phyloP scores from a whole-genome alignment of 1,140 invertebrate genomes.

The Phocides pigmalion region DNA sequence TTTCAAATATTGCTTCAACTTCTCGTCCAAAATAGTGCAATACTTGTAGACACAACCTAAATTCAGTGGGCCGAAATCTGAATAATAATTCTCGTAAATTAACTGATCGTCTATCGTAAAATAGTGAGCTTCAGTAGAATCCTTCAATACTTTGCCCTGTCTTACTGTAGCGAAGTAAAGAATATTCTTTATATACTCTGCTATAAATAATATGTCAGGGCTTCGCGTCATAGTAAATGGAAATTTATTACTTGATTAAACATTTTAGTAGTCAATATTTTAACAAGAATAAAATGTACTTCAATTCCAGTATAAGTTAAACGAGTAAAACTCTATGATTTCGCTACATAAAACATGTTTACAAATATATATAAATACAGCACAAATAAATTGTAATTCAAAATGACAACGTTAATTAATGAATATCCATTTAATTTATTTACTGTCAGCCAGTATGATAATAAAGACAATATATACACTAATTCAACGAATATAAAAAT shows the following conservation, averaged over 20 bases:
- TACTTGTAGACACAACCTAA: slow-evolving; percentile 97
- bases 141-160: slow-evolving; percentile 85
- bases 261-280: slow-evolving; percentile 6
- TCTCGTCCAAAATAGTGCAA: slow-evolving; percentile 93
- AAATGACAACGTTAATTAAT: slow-evolving; percentile 14
- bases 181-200: slow-evolving; percentile 77
- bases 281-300: background rate
- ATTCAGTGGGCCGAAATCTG: slow-evolving; percentile 98
- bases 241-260: background rate
- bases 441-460: background rate
- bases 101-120: slow-evolving; percentile 96
- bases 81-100: slow-evolving; percentile 98
- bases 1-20: slow-evolving; percentile 67
- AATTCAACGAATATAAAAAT: too few relatives aligned
- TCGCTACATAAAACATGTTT: slow-evolving; percentile 11
- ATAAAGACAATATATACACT: too few relatives aligned
- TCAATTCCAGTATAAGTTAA: background rate
- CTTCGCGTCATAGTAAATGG: slow-evolving; percentile 54
- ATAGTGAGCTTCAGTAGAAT: slow-evolving; percentile 92
- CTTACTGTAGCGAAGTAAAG: slow-evolving; percentile 74
- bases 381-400: slow-evolving; percentile 18
- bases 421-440: background rate
- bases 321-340: slow-evolving; percentile 4
- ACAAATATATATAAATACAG: slow-evolving; percentile 5
- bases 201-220: slow-evolving; percentile 68